phyloP scores from a whole-genome alignment of 64 coral and sea anemone species.

The Dendrophyllia cribrosa region DNA sequence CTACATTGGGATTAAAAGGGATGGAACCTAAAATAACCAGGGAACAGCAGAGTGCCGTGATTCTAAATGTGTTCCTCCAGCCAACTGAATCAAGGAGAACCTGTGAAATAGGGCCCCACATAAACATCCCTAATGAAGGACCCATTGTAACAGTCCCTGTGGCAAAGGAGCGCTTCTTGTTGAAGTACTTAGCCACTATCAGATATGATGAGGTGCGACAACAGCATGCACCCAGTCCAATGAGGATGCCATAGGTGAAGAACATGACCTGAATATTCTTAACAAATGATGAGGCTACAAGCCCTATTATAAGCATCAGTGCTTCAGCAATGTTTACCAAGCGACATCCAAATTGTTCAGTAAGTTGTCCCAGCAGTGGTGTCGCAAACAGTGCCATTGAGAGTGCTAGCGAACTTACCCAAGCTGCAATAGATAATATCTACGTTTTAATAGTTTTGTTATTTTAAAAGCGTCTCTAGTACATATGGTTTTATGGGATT shows the following conservation, averaged over 20 bases:
- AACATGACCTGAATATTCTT: not conserved
- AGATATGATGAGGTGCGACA: not conserved
- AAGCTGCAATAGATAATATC: conserved; percentile 3
- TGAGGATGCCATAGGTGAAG: conserved; percentile 12
- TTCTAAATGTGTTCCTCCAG: conserved; percentile 24
- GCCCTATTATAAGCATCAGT: not conserved
- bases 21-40: not conserved
- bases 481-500: no score
- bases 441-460: no score
- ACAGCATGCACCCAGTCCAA: not conserved
- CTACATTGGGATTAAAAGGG: conserved; percentile 8
- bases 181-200: conserved; percentile 28
- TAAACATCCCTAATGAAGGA: not conserved
- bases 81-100: not conserved
- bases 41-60: not conserved
- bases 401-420: not conserved
- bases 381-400: not conserved
- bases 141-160: conserved; percentile 16
- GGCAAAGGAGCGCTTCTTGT: conserved; percentile 19
- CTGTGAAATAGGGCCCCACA: conserved; percentile 11
- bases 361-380: conserved; percentile 7
- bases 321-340: not conserved
- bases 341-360: conserved; percentile 3
- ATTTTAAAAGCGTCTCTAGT: no score
- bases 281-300: conserved; percentile 25